phyloP scores from a whole-genome alignment of 1,140 invertebrate species.

The Aphelenchoides fujianensis region DNA sequence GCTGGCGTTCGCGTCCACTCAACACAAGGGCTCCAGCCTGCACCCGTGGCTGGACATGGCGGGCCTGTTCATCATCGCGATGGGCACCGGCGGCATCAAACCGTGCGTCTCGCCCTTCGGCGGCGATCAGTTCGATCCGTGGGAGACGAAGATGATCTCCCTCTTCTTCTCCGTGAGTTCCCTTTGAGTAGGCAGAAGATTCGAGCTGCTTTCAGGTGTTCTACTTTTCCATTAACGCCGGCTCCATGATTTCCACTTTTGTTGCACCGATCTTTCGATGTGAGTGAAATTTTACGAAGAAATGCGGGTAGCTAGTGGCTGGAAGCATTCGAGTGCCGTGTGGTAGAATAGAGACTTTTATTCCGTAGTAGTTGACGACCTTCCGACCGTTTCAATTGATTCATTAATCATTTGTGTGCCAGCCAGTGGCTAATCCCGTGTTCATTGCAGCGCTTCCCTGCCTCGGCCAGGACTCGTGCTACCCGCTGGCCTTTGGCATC shows the following conservation, averaged over 20 bases:
- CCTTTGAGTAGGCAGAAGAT: background rate
- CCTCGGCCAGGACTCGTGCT: conserved; percentile 78
- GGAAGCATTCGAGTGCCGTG: conserved; percentile 40
- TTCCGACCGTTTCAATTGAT: too few species aligned
- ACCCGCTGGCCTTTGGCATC: conserved; percentile 83
- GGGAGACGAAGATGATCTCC: too few species aligned
- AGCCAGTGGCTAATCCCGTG: too few species aligned
- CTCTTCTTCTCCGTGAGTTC: conserved; percentile 71
- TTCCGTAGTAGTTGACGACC: too few species aligned
- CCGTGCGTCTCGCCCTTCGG: conserved; percentile 93
- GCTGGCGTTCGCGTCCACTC: conserved; percentile 21
- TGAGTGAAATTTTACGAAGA: conserved; percentile 33
- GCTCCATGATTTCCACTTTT: conserved; percentile 82
- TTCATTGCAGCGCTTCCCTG: conserved; percentile 73
- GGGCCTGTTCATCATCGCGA: conserved; percentile 63
- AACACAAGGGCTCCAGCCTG: background rate
- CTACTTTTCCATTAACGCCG: conserved; percentile 88
- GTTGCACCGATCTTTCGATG: conserved; percentile 78
- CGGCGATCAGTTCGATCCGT: too few species aligned
- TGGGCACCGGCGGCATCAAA: conserved; percentile 63
- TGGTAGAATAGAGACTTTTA: too few species aligned
- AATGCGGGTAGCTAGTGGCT: background rate
- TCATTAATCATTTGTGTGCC: too few species aligned
- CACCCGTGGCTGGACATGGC: conserved; percentile 33
- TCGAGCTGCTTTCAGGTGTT: conserved; percentile 69